Base-by-base conservation (phyloP, 2,888 invertebrate species). In the Theretra japonica region DNA sequence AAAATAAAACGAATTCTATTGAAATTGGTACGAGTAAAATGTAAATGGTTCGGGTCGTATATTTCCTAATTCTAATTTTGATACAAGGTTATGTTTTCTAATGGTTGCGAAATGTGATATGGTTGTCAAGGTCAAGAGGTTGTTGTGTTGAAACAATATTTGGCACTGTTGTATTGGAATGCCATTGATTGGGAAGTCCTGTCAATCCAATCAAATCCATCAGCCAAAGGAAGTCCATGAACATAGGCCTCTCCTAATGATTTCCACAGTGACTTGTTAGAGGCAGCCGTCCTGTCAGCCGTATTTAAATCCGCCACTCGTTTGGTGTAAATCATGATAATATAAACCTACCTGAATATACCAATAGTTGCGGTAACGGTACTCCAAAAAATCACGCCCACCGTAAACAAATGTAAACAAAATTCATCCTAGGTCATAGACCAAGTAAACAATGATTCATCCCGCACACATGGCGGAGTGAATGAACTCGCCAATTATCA, bases 401-500 rank as follows among this genome's bases (percentile, higher is more conserved):
- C 4, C n/a, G 17, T n/a, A 53, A 17, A 53, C 53, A 53, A 53
- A 53, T 6, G 53, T 53, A n/a, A 53, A 53, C 53, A 53, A 53
- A 53, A n/a, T 53, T 53, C 53, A 53, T 53, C n/a, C 53, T 53
- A 17, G n/a, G 53, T n/a, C n/a, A n/a, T n/a, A 53, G n/a, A n/a
- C 4, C 53, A n/a, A 23, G 48, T 65, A 23, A 33, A 65, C 48
- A 48, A 65, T 65, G 65, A 65, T 23, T 48, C 65, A 65, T 41
- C 17, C 53, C 41, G 41, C 7, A 58, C 53, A 48, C 23, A 59
- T 59, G 11, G 28, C n/a, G 53, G 57, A 74, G 77, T 76, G 78
- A 82, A 82, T 77, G 81, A 80, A 79, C 80, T 53, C 21, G 72
- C 56, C 70, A 75, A 75, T 80, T 80, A 80, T 72, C 72, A 50